phyloP scores from a whole-genome alignment of 2,113 vertebrate species.

The Malurus alboscapulatus region DNA sequence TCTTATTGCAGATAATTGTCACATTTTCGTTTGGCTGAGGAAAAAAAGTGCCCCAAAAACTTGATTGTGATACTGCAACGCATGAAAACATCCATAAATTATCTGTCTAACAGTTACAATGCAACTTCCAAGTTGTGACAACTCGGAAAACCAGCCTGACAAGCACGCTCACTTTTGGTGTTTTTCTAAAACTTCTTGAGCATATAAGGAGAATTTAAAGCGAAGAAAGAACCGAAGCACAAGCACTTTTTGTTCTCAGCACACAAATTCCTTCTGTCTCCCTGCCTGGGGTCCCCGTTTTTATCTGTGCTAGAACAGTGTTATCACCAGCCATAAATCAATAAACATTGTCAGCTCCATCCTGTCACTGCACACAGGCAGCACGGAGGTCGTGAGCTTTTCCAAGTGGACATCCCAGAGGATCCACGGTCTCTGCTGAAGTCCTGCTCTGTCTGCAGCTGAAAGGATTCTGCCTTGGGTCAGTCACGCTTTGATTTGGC shows the following conservation, averaged over 20 bases:
- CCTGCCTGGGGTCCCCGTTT: neutral
- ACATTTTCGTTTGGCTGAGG: neutral
- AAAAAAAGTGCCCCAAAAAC: neutral
- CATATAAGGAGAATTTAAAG: slow-evolving; percentile 41
- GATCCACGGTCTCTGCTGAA: neutral
- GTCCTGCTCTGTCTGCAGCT: neutral
- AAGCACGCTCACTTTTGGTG: slow-evolving; percentile 22
- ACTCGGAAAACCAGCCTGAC: slow-evolving; percentile 64
- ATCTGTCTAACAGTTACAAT: slow-evolving; percentile 6
- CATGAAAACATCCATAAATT: slow-evolving; percentile 52
- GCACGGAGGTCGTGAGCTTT: neutral
- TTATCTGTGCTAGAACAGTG: neutral
- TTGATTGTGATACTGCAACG: neutral
- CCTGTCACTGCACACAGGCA: neutral
- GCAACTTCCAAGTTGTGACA: slow-evolving; percentile 32
- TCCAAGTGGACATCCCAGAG: neutral
- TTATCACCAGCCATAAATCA: slow-evolving; percentile 18
- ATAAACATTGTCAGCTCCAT: neutral
- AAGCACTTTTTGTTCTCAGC: slow-evolving; percentile 21
- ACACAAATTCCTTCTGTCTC: slow-evolving; percentile 1
- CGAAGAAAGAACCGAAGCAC: neutral
- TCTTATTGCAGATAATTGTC: neutral
- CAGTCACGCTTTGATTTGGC: neutral
- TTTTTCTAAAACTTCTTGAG: slow-evolving; percentile 44
- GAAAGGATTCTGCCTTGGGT: neutral